These are phyloP conservation scores for Lagopus muta DNA, from an alignment of 2,113 vertebrate species.

Conservation along the genomic window DNA sequence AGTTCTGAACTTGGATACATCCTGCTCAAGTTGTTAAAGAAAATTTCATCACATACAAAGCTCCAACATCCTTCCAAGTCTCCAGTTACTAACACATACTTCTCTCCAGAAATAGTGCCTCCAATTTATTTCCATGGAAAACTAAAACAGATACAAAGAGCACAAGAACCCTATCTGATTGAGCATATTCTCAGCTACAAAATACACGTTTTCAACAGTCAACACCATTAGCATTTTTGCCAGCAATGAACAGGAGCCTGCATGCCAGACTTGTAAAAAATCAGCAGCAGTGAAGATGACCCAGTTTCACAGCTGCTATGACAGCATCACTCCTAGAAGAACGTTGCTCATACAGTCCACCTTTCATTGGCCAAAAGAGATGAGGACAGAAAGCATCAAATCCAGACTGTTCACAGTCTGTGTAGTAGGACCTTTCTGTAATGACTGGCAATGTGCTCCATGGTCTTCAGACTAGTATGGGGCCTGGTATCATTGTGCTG, in stretches of 20 bases:
- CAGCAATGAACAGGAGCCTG: not conserved
- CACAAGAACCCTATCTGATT: not conserved
- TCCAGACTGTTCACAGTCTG: not conserved
- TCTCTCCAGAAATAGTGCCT: not conserved
- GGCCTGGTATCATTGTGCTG: not conserved
- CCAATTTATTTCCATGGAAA: not conserved
- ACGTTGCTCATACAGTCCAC: not conserved
- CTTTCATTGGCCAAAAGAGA: not conserved
- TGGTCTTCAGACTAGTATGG: not conserved
- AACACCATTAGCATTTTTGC: not conserved
- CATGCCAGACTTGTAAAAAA: not conserved
- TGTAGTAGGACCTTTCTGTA: not conserved
- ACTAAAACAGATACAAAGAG: not conserved
- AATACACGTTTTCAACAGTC: not conserved
- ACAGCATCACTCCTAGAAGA: not conserved
- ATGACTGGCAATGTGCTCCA: not conserved
- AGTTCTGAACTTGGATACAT: constrained; percentile 10
- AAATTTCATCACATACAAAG: not conserved
- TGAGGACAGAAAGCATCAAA: not conserved
- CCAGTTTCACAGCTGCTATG: not conserved
- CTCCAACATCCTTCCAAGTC: not conserved
- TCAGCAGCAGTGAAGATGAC: not conserved
- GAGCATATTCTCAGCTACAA: not conserved
- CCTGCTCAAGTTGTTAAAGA: constrained; percentile 9
- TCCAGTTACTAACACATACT: not conserved